Conservation (phyloP, 2,113 vertebrate species). For the Poecile atricapillus region DNA sequence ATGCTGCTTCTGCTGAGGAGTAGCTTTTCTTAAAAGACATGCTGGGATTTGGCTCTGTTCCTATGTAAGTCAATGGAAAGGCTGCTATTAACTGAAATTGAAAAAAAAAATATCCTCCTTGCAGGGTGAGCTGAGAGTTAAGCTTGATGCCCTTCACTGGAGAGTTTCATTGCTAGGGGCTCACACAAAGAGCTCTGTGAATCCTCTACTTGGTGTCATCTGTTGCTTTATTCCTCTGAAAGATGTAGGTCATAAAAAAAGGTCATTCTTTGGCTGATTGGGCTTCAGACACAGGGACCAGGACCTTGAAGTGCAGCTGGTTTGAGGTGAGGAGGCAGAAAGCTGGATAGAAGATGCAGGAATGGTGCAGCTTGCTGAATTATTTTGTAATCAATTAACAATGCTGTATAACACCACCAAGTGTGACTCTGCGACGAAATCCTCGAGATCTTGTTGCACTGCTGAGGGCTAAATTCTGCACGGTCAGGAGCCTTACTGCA, state of each 20-base stretch:
- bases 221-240: slow-evolving; percentile 43
- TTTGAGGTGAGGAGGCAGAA: neutral
- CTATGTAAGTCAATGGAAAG: neutral
- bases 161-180: neutral
- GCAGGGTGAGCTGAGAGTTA: neutral
- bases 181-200: slow-evolving; percentile 16
- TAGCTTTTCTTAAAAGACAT: neutral
- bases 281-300: neutral
- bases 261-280: neutral
- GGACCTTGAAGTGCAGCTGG: neutral
- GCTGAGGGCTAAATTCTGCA: neutral
- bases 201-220: slow-evolving; percentile 8
- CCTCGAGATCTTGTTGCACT: neutral
- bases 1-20: neutral
- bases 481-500: neutral
- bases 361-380: neutral
- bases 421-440: neutral
- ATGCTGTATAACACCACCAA: neutral
- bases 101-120: neutral
- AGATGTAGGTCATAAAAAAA: neutral
- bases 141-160: slow-evolving; percentile 14
- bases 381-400: slow-evolving; percentile 8
- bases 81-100: neutral
- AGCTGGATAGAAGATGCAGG: neutral
- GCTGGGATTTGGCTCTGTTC: neutral